These are phyloP conservation scores for Varecia variegata DNA, from an alignment of 2,797 vertebrate species.

Conservation along the genomic window DNA sequence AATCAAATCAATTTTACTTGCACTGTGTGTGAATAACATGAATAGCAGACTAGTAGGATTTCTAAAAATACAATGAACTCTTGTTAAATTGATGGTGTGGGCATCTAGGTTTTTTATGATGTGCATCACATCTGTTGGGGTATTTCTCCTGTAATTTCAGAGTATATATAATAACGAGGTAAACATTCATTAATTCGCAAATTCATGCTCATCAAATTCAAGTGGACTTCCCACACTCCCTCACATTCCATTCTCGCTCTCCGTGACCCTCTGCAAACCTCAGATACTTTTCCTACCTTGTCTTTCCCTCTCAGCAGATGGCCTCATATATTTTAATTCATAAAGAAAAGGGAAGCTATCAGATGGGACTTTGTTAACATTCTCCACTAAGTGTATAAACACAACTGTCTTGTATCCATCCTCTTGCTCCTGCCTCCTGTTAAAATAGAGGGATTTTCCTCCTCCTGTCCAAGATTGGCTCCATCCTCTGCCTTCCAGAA, in stretches of 20 bases:
- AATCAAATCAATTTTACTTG: neutral
- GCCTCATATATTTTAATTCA: constrained; percentile 19
- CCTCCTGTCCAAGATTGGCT: neutral
- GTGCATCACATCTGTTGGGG: neutral
- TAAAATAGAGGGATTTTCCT: neutral
- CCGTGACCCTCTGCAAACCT: neutral
- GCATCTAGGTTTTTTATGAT: neutral
- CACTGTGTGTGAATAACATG: neutral
- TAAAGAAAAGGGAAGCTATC: neutral
- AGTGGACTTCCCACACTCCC: too few species aligned
- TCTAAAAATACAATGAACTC: neutral
- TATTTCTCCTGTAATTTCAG: neutral
- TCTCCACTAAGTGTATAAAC: neutral
- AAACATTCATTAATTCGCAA: neutral
- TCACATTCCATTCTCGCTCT: neutral
- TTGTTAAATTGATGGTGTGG: neutral
- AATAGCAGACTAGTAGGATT: neutral
- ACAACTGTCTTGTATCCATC: neutral
- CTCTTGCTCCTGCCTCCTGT: neutral
- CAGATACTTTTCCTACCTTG: neutral
- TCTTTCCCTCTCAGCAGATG: neutral
- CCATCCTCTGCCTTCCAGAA: neutral
- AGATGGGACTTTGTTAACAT: neutral
- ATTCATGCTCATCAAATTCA: neutral
- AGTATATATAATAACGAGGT: neutral